Evolutionary conservation across 1,140 invertebrate species (phyloP), one percentile per base, ranked within the genome.

Genomic region (Achroia grisella): DNA sequence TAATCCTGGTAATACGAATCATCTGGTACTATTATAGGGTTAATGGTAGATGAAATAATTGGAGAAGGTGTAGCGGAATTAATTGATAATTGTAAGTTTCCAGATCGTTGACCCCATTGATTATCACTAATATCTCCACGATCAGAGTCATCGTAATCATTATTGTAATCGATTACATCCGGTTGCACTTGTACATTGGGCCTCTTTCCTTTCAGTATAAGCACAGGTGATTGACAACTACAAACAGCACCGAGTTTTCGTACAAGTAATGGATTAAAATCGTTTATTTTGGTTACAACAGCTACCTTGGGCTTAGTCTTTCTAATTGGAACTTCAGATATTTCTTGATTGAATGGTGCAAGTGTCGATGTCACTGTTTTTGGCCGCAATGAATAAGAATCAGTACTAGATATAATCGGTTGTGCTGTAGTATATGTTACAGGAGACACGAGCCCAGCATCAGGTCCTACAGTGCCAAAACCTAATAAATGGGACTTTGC

Each of bases 241-340:
- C 92, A 93, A 30, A 93, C 91, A 5, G 91, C 91, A 1, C 90
- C 90, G 8, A 93, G 72, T 80, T 93, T 93, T 28, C 89, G 88
- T 0, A 93, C 83, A 8, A 93, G 76, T 9, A 93, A 73, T 1
- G 92, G 91, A 71, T 91, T 91, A 30, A 90, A 87, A 53, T 91
- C 91, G 42, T 90, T 91, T 35, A 90, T 86, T 62, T 90, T 90
- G 0, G 91, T 88, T 1, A 92, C 89, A 8, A 91, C 86, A 17
- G 89, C 88, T 29, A 87, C 83, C 51, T 86, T 88, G 2, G 81
- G 84, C 53, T 85, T 87, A 1, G 59, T 66, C 52, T 75, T 80
- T 32, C 65, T 60, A 12, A 70, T 37, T 33, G 74, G 76, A 8
- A 83, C 73, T 50, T 86, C 78, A 15, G 77, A 59, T 4, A 77